These are phyloP conservation scores for Limnephilus rhombicus DNA, from an alignment of 2,888 invertebrate species.

Conservation along the genomic window DNA sequence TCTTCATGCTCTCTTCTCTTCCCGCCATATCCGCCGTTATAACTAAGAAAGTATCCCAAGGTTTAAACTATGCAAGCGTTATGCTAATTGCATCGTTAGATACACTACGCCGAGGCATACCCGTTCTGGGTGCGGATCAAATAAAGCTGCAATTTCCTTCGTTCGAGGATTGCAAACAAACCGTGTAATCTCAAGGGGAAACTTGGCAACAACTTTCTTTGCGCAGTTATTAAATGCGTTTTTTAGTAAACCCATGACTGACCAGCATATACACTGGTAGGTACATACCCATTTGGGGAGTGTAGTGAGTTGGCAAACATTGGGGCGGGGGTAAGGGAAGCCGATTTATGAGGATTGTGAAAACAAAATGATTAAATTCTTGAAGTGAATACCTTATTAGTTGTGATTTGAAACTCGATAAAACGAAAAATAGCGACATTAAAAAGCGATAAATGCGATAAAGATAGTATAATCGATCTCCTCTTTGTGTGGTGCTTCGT, in stretches of 20 bases:
- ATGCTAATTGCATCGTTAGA: slow-evolving; percentile 63
- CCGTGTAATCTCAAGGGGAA: neutral
- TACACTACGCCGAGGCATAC: slow-evolving; percentile 44
- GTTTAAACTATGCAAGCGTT: slow-evolving; percentile 60
- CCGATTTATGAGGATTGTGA: neutral
- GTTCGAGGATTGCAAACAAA: slow-evolving; percentile 14
- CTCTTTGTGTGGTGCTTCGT: no score
- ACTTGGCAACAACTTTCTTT: neutral
- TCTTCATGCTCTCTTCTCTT: neutral
- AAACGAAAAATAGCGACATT: no score
- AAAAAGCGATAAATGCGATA: no score
- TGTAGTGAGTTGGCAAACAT: neutral
- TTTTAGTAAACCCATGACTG: neutral
- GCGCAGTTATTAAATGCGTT: neutral
- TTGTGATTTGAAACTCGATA: no score
- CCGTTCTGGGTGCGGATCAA: neutral
- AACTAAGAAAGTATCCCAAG: slow-evolving; percentile 25
- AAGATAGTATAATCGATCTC: no score
- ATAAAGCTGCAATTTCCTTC: slow-evolving; percentile 21
- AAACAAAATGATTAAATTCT: neutral
- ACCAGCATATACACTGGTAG: neutral
- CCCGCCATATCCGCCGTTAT: neutral
- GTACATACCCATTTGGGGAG: neutral
- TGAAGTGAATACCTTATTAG: neutral
- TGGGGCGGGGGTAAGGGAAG: no score